These are phyloP conservation scores for Garra rufa DNA, from an alignment of 2,113 vertebrate genomes.

Conservation along the genomic window DNA sequence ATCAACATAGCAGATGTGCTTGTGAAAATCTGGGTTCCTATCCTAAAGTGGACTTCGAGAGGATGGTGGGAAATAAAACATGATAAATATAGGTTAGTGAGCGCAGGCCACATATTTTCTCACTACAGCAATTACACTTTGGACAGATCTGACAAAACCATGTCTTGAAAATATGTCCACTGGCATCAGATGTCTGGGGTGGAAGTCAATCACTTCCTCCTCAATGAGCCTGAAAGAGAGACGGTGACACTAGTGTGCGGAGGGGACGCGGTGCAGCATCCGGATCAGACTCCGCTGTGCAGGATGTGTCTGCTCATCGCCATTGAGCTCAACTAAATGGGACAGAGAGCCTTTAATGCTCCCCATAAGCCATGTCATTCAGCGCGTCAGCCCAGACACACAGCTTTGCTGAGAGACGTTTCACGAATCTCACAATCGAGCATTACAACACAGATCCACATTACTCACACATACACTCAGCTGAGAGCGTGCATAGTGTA, in stretches of 20 bases:
- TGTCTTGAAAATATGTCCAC: conserved; percentile 64
- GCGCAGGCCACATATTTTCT: neutral
- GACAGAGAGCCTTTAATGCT: conserved; percentile 71
- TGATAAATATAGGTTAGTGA: conserved; percentile 16
- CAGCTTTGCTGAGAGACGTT: conserved; percentile 62
- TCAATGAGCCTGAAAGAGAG: conserved; percentile 65
- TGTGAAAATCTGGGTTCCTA: conserved; percentile 18
- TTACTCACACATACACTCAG: conserved; percentile 45
- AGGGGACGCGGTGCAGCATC: conserved; percentile 53
- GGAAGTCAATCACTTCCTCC: conserved; percentile 67
- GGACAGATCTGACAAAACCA: conserved; percentile 7
- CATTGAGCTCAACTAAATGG: conserved; percentile 67
- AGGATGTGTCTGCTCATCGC: conserved; percentile 69
- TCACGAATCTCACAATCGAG: conserved; percentile 42
- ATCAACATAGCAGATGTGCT: conserved; percentile 59
- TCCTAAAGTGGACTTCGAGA: neutral
- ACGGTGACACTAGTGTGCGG: conserved; percentile 50
- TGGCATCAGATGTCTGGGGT: conserved; percentile 73
- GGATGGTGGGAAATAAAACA: neutral
- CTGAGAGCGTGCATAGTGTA: neutral
- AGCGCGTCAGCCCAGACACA: conserved; percentile 62
- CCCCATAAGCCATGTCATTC: conserved; percentile 68
- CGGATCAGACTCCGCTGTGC: conserved; percentile 57
- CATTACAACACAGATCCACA: conserved; percentile 53
- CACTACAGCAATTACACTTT: neutral